Evolutionary conservation across 1,140 invertebrate species (phyloP).

Genomic region (Ganaspis sp.): DNA sequence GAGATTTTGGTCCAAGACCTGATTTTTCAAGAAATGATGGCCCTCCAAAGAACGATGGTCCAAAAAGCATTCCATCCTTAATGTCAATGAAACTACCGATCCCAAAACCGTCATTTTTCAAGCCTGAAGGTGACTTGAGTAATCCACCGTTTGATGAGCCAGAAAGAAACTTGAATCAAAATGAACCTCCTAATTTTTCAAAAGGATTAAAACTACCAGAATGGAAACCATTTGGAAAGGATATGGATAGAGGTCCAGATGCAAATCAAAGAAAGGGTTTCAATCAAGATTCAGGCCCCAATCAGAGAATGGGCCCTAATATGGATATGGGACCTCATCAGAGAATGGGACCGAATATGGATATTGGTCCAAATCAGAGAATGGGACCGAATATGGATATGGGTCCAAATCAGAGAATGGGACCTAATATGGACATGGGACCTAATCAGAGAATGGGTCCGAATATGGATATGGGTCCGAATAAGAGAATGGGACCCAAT

Average conservation of each 20-base stretch:
- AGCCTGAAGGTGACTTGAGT: neutral
- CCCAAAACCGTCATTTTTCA: neutral
- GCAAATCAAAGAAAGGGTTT: neutral
- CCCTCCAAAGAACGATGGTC: neutral
- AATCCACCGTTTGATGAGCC: neutral
- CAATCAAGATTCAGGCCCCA: neutral
- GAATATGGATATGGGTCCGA: constrained; percentile 3
- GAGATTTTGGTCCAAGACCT: neutral
- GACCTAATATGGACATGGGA: constrained; percentile 6
- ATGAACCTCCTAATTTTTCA: neutral
- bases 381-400: neutral
- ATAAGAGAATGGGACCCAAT: constrained; percentile 6
- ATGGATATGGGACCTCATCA: no score
- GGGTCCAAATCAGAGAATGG: neutral
- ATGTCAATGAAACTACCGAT: neutral
- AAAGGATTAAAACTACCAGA: neutral
- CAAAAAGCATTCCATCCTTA: neutral
- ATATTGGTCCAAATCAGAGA: neutral
- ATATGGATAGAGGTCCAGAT: no score
- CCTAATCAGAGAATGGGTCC: constrained; percentile 19
- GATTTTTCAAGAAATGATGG: neutral
- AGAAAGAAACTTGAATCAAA: neutral
- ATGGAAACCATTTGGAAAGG: constrained; percentile 9
- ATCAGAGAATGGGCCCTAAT: neutral
- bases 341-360: neutral